Evolutionary conservation across 2,113 vertebrate species (phyloP), one percentile per base, ranked within the genome.

Genomic region (Entomyzon cyanotis): DNA sequence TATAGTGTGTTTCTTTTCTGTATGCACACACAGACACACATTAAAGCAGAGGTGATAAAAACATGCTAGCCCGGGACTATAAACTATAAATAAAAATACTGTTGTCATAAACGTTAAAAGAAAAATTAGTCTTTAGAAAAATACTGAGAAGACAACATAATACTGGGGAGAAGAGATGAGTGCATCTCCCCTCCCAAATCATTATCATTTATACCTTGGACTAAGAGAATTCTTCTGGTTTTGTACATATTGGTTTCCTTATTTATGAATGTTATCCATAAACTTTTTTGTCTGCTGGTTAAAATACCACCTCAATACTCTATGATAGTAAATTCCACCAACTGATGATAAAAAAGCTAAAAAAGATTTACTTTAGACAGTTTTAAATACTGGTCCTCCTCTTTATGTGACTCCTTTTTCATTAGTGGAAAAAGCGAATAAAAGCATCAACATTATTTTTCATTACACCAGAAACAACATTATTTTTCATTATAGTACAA

Each of bases 1-100:
- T 67, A 83, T 0, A 88, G 50, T 3, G 4, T 65, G 39, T 15
- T 90, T 69, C 50, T 78, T 24, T 64, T 77, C 71, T 65, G 33
- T 71, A 71, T n/a, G 65, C 31, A 78, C 4, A 60, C 0, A 2
- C 31, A 84, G 7, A 81, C 21, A 59, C 0, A 0, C 25, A 85
- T 52, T 90, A 93, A 77, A 74, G 76, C 30, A 73, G 41, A 91
- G 28, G 41, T 71, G 25, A 93, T 95, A 95, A 85, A 93, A 93
- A 37, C 80, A 62, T 31, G 41, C 50, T 35, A 53, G 37, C 18
- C 20, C 62, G 35, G 18, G 63, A 93, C 77, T 84, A 83, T 37
- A 70, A 91, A 44, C 49, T 35, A 31, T 13, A 22, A 74, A 92
- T 59, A 87, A 69, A 81, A 65, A 67, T 24, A 93, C 5, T 55